A percentile compares a stretch with the other conserved stretches of the same genome.
These are phyloP conservation scores for Cottoperca gobio DNA, from an alignment of 2,797 vertebrate genomes.

Conservation along the genomic window DNA sequence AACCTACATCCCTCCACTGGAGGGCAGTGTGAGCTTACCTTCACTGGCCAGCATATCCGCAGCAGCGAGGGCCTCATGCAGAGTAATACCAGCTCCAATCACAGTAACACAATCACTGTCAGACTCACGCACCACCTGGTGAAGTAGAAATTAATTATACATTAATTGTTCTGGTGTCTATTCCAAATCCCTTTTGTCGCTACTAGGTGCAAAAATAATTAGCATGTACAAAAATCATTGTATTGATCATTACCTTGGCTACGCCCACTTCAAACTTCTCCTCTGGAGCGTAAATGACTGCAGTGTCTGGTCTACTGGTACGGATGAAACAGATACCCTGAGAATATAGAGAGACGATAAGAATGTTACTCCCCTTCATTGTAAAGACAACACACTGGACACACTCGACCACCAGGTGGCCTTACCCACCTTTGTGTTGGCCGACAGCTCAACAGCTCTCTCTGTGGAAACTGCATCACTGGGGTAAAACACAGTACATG, in stretches of 20 bases:
- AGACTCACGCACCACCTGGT: constrained; percentile 87
- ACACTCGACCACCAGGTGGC: neutral
- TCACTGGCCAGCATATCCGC: constrained; percentile 85
- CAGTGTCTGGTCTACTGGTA: constrained; percentile 88
- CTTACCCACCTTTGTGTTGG: constrained; percentile 87
- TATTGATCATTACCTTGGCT: constrained; percentile 85
- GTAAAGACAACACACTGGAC: neutral
- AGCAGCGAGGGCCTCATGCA: constrained; percentile 90
- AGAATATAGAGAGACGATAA: neutral
- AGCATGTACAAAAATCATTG: neutral
- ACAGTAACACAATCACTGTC: constrained; percentile 86
- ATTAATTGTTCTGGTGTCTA: neutral
- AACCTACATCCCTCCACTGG: constrained; percentile 27
- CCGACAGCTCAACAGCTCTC: constrained; percentile 87
- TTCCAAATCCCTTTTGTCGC: neutral
- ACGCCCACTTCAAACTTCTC: constrained; percentile 89
- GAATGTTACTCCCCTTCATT: neutral
- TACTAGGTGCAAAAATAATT: neutral
- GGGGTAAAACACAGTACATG: constrained; percentile 92
- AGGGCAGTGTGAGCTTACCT: constrained; percentile 77
- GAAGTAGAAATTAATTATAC: neutral
- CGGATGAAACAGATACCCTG: constrained; percentile 93
- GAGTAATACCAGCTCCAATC: constrained; percentile 90
- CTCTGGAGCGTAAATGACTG: constrained; percentile 83
- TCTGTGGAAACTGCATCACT: constrained; percentile 89